Conservation (phyloP, 37 sponge, comb jelly and placozoan genomes). For the Petrosia ficiformis region DNA sequence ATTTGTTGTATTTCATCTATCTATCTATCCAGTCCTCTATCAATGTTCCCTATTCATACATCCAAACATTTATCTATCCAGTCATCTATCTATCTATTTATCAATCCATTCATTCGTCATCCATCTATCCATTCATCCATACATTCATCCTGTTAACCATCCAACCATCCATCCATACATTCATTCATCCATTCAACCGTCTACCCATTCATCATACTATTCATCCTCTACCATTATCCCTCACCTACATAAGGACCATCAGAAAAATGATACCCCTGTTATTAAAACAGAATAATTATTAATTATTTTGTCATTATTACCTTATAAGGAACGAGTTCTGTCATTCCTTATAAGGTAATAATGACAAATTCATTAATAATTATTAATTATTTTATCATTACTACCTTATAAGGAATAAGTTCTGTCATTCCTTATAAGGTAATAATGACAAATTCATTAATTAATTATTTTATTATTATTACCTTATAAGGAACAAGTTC, state of each 20-base stretch:
- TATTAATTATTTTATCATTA: neutral
- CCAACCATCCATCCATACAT: too few relatives aligned
- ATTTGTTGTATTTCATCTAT: neutral
- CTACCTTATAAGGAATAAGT: constrained; percentile 58
- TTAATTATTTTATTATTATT: neutral
- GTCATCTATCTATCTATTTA: too few relatives aligned
- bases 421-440: constrained; percentile 16
- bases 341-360: neutral
- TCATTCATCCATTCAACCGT: too few relatives aligned
- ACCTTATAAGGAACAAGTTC: constrained; percentile 68
- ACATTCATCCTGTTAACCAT: too few relatives aligned
- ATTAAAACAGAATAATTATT: neutral
- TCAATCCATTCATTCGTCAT: too few relatives aligned
- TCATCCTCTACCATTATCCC: neutral
- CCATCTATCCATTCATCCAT: too few relatives aligned
- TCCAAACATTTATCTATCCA: too few relatives aligned
- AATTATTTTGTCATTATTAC: constrained; percentile 9
- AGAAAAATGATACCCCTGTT: constrained; percentile 79
- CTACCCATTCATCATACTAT: too few relatives aligned
- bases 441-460: neutral
- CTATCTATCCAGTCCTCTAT: neutral
- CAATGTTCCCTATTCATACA: neutral
- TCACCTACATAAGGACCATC: constrained; percentile 80
- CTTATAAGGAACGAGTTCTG: constrained; percentile 57
- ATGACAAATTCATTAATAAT: neutral